phyloP scores from a whole-genome alignment of 2,113 vertebrate species.

The Tachycineta bicolor region DNA sequence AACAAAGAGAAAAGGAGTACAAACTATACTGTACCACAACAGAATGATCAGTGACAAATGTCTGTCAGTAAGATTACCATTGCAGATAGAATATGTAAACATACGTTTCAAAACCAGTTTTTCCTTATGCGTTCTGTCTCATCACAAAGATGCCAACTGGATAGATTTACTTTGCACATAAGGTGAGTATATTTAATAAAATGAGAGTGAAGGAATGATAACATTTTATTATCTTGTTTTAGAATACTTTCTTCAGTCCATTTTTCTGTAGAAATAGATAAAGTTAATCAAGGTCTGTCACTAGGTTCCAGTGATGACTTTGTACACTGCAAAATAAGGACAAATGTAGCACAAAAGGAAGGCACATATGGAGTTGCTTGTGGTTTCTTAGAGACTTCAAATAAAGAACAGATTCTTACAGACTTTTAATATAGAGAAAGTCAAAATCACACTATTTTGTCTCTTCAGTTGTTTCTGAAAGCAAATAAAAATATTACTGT shows the following conservation, averaged over 20 bases:
- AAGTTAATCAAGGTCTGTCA: neutral
- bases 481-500: neutral
- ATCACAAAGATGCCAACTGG: neutral
- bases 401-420: slow-evolving; percentile 1
- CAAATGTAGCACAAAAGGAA: neutral
- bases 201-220: neutral
- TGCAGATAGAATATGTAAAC: slow-evolving; percentile 19
- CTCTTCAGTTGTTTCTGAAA: neutral
- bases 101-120: neutral
- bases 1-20: neutral
- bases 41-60: slow-evolving; percentile 18
- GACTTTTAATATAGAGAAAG: neutral
- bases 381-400: neutral
- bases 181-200: slow-evolving; percentile 6
- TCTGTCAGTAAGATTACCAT: neutral
- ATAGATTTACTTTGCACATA: neutral
- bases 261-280: neutral
- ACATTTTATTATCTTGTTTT: neutral
- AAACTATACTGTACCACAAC: neutral
- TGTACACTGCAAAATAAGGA: neutral
- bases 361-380: neutral
- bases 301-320: neutral
- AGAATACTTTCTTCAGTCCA: neutral
- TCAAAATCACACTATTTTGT: neutral
- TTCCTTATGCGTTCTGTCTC: slow-evolving; percentile 10